phyloP scores from a whole-genome alignment of 2,888 invertebrate species.

The Lithophane ornitopus region DNA sequence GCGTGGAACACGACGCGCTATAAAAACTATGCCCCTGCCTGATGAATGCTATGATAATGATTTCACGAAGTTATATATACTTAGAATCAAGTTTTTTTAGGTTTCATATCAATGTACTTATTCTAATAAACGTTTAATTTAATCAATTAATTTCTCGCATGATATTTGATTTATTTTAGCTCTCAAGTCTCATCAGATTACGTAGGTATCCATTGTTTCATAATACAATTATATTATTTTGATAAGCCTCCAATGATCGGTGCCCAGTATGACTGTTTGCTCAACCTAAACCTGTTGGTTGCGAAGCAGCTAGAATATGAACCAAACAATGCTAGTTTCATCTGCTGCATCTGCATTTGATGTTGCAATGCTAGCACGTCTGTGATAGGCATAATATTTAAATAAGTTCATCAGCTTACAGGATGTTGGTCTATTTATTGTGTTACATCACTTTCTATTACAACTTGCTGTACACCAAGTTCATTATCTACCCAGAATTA shows the following conservation, averaged over 20 bases:
- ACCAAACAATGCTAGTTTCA: conserved; percentile 30
- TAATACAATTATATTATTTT: background rate
- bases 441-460: background rate
- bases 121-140: background rate
- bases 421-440: background rate
- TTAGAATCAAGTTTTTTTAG: background rate
- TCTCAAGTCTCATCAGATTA: too few relatives aligned
- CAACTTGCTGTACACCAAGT: background rate
- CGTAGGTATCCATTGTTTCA: background rate
- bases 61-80: too few relatives aligned
- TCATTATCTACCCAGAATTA: background rate
- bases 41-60: too few relatives aligned
- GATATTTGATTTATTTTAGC: background rate
- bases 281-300: conserved; percentile 24
- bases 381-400: conserved; percentile 3
- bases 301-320: background rate
- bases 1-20: too few relatives aligned
- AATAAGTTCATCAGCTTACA: conserved; percentile 17
- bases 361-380: conserved; percentile 24
- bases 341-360: conserved; percentile 1
- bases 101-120: background rate
- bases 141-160: background rate
- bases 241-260: background rate
- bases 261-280: conserved; percentile 17
- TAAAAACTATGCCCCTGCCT: too few relatives aligned